Evolutionary conservation across 2,797 vertebrate genomes (phyloP), one percentile per base, ranked within the genome.

Genomic region (Syngnathus acus): DNA sequence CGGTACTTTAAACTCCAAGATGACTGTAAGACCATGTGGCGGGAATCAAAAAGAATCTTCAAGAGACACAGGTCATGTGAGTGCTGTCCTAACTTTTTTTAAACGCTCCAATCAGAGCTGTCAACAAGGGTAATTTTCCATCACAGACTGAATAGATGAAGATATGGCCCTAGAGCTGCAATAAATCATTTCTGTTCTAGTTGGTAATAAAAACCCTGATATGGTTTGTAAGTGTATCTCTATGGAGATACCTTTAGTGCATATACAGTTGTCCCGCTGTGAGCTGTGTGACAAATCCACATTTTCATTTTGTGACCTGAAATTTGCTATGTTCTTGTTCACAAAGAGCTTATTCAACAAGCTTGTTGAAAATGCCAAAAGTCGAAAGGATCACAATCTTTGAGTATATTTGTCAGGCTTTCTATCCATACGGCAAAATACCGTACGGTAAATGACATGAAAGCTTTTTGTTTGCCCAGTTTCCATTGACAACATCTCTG

Each of bases 11-110:
- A 91, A 74, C 89, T 99, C 4, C 93, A 94, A 81, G 96, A 97
- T 6, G 97, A 99, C 89, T 98, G 94, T 82, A 95, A 92, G 83
- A 99, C 96, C 13, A 86, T 99, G 80, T 98, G 94, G 94, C 92
- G 93, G 2, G 93, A 98, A 66, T 97, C 96, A 0, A 93, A 93
- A 77, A 98, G 94, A 83, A 66, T 88, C 73, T 84, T 97, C 72
- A 89, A 84, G 70, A 57, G 71, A 5, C 91, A 91, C 1, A 91
- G 94, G 70, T 93, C 94, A 65, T 99, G 97, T 99, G 90, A 97
- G 97, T 93, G 72, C 69, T 19, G 19, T 39, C 62, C 65, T 39
- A 13, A 21, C 69, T 73, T 72, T 76, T 72, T 32, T 62, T 69
- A 19, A 45, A 40, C 32, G 26, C 6, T 0, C 17, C 26, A 38